Conservation (phyloP, 1,140 invertebrate genomes). For the Pseudomyrmex gracilis region DNA sequence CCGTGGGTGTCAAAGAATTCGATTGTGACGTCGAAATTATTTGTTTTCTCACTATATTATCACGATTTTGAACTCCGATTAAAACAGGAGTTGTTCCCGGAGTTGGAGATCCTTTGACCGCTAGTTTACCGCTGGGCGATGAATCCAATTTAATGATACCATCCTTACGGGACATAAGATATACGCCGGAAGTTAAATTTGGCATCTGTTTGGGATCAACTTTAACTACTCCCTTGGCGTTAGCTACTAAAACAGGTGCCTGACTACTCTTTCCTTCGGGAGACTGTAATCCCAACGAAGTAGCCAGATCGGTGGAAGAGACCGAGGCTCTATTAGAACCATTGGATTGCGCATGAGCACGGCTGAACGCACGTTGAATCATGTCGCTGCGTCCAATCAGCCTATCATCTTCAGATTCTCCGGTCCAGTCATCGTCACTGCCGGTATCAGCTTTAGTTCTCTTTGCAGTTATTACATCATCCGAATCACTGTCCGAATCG, state of each 20-base stretch:
- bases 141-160: conserved; percentile 89
- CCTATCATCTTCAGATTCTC: conserved; percentile 84
- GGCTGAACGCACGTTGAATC: conserved; percentile 83
- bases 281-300: conserved; percentile 74
- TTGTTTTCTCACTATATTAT: conserved; percentile 82
- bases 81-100: conserved; percentile 74
- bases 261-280: conserved; percentile 78
- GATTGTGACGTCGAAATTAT: conserved; percentile 78
- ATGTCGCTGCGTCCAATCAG: conserved; percentile 80
- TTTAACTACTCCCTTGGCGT: conserved; percentile 90
- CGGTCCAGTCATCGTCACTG: conserved; percentile 85
- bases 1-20: conserved; percentile 79
- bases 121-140: conserved; percentile 86
- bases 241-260: conserved; percentile 86
- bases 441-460: conserved; percentile 85
- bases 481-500: conserved; percentile 84
- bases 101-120: conserved; percentile 76
- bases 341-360: conserved; percentile 82
- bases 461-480: conserved; percentile 85
- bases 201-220: conserved; percentile 91
- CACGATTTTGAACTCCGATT: conserved; percentile 82
- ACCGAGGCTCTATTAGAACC: conserved; percentile 79
- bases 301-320: conserved; percentile 76
- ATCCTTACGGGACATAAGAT: conserved; percentile 91
- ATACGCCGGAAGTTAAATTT: conserved; percentile 88